Base-by-base conservation (phyloP, 2,888 invertebrate genomes). In the Acrobasis consociella region DNA sequence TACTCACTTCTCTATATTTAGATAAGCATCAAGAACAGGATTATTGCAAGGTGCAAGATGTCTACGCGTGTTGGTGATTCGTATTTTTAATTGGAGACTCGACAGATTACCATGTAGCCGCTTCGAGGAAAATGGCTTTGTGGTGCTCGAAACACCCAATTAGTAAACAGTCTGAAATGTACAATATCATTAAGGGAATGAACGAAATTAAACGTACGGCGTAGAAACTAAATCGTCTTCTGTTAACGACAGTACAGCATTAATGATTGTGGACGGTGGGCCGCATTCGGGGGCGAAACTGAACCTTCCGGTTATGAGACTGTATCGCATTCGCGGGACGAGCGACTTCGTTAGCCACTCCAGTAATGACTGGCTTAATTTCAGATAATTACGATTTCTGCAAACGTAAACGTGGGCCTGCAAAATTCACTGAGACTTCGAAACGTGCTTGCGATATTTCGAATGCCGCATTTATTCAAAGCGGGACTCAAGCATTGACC, bases 341-440 rank as follows among this genome's bases (percentile, higher is more conserved):
- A 76, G 77, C 74, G 79, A 81, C 84, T 88, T 88, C 86, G 86
- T 87, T 89, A 89, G 81, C 77, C 78, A 69, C 81, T 80, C 73
- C 83, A 81, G 83, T 88, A 89, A 87, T 85, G 85, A 88, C 84
- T 85, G 83, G 85, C 82, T 88, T 87, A 89, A 89, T 89, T 87
- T 83, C 84, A 86, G 82, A 89, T 90, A 90, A 90, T 90, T 86
- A 87, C 81, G 79, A 82, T 83, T 74, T 82, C 76, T 82, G 77
- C 76, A 80, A 83, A 81, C 78, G 78, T 77, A 82, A 84, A 87
- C 83, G 85, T 84, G 81, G 79, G 78, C 81, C 71, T 73, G 70
- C 77, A 77, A 78, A 65, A 83, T 49, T 53, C 49, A 64, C 65
- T 67, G 60, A 56, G 15, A 50, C 55, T 60, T 49, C 49, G 46